Evolutionary conservation across 2,797 vertebrate species (phyloP), one percentile per base, ranked within the genome.

Genomic region (Spondyliosoma cantharus): DNA sequence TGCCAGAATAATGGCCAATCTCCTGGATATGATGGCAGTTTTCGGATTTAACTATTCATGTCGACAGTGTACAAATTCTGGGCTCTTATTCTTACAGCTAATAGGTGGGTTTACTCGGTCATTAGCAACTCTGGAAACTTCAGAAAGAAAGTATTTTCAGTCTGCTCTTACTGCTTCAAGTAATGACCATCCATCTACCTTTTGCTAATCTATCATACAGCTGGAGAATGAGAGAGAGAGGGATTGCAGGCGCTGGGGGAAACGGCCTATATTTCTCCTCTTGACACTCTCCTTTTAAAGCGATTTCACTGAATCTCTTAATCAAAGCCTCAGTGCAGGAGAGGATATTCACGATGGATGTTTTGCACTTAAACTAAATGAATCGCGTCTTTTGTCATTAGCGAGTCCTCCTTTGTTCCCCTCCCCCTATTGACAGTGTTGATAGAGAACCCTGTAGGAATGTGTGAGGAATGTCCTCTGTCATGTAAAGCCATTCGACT

Each of bases 321-420:
- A 91, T 93, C 86, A 93, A 90, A 89, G 77, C 83, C 79, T 83
- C 66, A 0, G 76, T 48, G 63, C 45, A 2, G 77, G 46, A 72
- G 74, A 85, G 79, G 79, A 90, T 89, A 84, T 90, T 86, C 81
- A 65, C 86, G 82, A 91, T 90, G 81, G 90, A 93, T 93, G 90
- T 89, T 91, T 90, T 91, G 89, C 86, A 85, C 87, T 91, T 90
- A 90, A 84, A 85, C 71, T 83, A 88, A 93, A 92, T 87, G 86
- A 90, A 89, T 87, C 60, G 71, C 63, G 65, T 87, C 83, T 85
- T 90, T 89, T 90, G 85, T 90, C 90, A 91, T 92, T 89, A 93
- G 85, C 1, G 29, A 75, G 58, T 29, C 66, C 73, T 76, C 68
- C 65, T 89, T 85, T 71, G 78, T 82, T 65, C 49, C 64, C 70